These are phyloP conservation scores for Lithophane leautieri DNA, from an alignment of 2,888 invertebrate genomes.

Conservation along the genomic window DNA sequence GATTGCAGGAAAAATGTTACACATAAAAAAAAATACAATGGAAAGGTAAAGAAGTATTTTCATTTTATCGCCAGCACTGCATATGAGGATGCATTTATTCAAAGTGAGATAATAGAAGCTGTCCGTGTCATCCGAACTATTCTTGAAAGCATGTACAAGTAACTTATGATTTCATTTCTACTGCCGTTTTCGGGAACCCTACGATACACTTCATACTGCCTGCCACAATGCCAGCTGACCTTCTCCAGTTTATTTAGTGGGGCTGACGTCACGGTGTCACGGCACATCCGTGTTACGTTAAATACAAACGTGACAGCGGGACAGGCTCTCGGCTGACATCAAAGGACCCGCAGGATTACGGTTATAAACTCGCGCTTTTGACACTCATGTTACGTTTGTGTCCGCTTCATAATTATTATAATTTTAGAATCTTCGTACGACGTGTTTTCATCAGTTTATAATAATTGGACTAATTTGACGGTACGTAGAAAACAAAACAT, in stretches of 20 bases:
- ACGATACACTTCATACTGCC: background rate
- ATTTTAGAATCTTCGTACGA: background rate
- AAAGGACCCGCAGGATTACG: constrained; percentile 49
- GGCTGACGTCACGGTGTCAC: constrained; percentile 14
- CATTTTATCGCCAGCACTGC: background rate
- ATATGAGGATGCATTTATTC: background rate
- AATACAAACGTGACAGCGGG: constrained; percentile 42
- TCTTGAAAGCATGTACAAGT: background rate
- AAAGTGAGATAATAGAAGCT: background rate
- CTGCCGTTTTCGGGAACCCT: background rate
- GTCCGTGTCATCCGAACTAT: background rate
- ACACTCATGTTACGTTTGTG: constrained; percentile 22
- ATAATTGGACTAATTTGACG: background rate
- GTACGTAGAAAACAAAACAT: background rate
- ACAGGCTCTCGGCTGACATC: constrained; percentile 42
- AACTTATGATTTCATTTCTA: background rate
- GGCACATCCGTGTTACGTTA: constrained; percentile 35
- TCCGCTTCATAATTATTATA: constrained; percentile 25
- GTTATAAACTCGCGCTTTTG: constrained; percentile 45
- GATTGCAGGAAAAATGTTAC: no score
- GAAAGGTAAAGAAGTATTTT: background rate
- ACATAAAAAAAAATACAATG: background rate
- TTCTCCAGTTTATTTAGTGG: constrained; percentile 9
- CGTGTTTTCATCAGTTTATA: background rate
- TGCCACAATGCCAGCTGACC: background rate